Evolutionary conservation across 2,113 vertebrate genomes (phyloP).

Genomic region (Antechinus flavipes): DNA sequence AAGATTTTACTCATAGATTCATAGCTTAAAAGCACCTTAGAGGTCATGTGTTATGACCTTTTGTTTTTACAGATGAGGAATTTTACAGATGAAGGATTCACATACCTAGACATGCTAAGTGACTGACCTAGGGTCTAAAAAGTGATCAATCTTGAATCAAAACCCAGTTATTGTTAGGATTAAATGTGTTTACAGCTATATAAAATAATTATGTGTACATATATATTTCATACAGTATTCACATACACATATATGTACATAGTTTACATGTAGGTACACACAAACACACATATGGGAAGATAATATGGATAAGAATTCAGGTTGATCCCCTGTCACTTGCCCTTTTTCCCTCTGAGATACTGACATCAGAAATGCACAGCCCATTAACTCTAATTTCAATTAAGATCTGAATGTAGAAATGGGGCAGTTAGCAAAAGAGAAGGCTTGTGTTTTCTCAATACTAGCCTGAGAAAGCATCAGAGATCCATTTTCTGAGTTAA

Average conservation of each 20-base stretch:
- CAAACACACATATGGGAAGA: not conserved
- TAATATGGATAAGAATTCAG: not conserved
- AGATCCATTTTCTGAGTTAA: not conserved
- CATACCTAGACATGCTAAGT: not conserved
- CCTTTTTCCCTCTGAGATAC: not conserved
- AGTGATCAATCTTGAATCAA: not conserved
- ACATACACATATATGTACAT: not conserved
- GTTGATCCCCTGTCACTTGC: not conserved
- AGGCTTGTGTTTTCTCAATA: not conserved
- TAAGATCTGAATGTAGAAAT: not conserved
- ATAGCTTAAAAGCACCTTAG: not conserved
- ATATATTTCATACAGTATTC: not conserved
- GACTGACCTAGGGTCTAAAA: not conserved
- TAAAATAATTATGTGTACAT: not conserved
- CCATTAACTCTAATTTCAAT: constrained; percentile 3
- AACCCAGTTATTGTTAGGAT: not conserved
- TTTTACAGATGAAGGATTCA: not conserved
- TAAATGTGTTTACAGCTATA: not conserved
- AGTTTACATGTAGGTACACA: not conserved
- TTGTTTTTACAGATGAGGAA: not conserved
- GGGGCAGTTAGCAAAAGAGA: not conserved
- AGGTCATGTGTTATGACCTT: not conserved
- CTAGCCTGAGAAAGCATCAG: not conserved
- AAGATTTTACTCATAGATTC: not conserved
- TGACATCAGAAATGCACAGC: not conserved